Percentiles rank a stretch among this genome's conserved stretches.
Conservation (phyloP, 2,888 invertebrate species). For the Caenorhabditis afra region DNA sequence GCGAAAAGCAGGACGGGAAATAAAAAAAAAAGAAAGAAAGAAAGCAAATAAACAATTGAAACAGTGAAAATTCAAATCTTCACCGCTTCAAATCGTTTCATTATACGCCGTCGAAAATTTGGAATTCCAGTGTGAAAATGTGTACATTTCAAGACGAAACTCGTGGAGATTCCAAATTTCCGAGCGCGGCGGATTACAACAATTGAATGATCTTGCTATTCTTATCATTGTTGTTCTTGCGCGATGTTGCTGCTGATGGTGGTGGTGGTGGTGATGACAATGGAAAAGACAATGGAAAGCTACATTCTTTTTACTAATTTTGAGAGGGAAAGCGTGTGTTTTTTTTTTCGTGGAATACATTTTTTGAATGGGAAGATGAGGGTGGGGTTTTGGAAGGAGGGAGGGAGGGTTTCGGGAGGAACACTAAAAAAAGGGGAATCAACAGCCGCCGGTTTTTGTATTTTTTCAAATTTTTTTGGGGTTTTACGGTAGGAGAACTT, state of each 20-base stretch:
- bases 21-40: constrained; percentile 20
- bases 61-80: too few relatives aligned
- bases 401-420: constrained; percentile 1
- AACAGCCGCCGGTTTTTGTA: constrained; percentile 1
- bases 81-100: background rate
- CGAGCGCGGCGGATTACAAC: too few relatives aligned
- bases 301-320: too few relatives aligned
- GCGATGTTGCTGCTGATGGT: too few relatives aligned
- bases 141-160: too few relatives aligned
- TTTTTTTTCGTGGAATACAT: constrained; percentile 21
- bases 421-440: background rate
- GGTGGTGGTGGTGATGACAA: background rate
- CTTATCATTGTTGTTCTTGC: too few relatives aligned
- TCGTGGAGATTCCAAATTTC: too few relatives aligned
- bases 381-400: constrained; percentile 6
- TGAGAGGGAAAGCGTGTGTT: background rate
- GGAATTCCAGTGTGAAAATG: too few relatives aligned
- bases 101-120: too few relatives aligned
- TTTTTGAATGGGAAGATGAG: constrained; percentile 13
- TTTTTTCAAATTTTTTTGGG: constrained; percentile 9
- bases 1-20: background rate
- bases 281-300: constrained; percentile 3
- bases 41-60: background rate
- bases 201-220: too few relatives aligned
- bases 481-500: constrained; percentile 6